Conservation (phyloP, 1,140 invertebrate genomes). For the Matsumurasca onukii region DNA sequence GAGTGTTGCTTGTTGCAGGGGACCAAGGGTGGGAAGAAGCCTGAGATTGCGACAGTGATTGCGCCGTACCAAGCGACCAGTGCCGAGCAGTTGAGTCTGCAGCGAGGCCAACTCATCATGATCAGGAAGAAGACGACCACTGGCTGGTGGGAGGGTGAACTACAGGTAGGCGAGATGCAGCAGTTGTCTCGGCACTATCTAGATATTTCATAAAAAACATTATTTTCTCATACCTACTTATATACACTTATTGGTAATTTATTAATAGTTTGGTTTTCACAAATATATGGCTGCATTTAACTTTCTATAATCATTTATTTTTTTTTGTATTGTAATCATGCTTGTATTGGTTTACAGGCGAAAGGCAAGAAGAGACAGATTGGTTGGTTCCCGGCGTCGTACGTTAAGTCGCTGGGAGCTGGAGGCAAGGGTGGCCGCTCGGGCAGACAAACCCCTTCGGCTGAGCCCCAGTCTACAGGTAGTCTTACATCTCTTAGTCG, state of each 20-base stretch:
- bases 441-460: constrained; percentile 2
- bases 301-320: too few species aligned
- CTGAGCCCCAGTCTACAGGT: constrained; percentile 18
- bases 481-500: too few species aligned
- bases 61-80: constrained; percentile 87
- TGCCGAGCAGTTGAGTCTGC: constrained; percentile 84
- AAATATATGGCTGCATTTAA: too few species aligned
- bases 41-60: constrained; percentile 87
- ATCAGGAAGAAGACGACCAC: constrained; percentile 94
- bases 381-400: constrained; percentile 97
- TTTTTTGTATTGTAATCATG: too few species aligned
- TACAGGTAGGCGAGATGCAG: constrained; percentile 68
- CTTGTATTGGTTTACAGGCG: too few species aligned
- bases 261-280: too few species aligned
- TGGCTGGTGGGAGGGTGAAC: constrained; percentile 99
- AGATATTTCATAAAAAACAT: too few species aligned
- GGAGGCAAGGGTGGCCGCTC: constrained; percentile 29
- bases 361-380: constrained; percentile 94
- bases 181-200: too few species aligned
- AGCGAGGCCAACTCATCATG: constrained; percentile 92
- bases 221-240: too few species aligned
- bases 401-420: constrained; percentile 74
- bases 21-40: constrained; percentile 67
- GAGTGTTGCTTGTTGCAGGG: constrained; percentile 36
- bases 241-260: too few species aligned